A percentile compares a stretch with the other conserved stretches of the same genome.
Evolutionary conservation across 37 sponge, comb jelly and placozoan genomes (phyloP).

Genomic region (Spongilla lacustris): DNA sequence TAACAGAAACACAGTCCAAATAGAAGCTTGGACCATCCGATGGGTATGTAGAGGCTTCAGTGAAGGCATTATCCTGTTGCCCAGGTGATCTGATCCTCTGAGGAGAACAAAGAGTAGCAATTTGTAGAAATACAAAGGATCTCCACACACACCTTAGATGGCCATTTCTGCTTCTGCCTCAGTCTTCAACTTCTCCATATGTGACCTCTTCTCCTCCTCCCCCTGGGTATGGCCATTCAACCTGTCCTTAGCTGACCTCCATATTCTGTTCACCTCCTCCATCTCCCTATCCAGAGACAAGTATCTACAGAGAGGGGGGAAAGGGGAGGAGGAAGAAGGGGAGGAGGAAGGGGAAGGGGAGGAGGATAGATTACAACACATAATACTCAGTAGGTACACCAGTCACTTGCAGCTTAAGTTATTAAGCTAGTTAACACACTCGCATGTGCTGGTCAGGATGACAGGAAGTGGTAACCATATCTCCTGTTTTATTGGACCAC

Average conservation of each 20-base stretch:
- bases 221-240: no score
- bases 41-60: background rate
- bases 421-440: no score
- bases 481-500: background rate
- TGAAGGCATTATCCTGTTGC: background rate
- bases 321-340: no score
- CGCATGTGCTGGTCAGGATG: background rate
- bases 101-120: no score
- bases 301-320: conserved; percentile 50
- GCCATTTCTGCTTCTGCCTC: conserved; percentile 52
- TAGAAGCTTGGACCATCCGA: conserved; percentile 56
- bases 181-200: conserved; percentile 59
- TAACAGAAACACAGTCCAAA: no score
- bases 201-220: conserved; percentile 47
- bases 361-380: no score
- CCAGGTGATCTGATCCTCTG: background rate
- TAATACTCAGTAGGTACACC: no score
- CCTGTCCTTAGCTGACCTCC: conserved; percentile 65
- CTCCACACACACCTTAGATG: conserved; percentile 2
- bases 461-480: background rate
- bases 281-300: conserved; percentile 72
- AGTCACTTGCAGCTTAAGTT: no score
- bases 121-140: no score
- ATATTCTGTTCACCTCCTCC: conserved; percentile 74
- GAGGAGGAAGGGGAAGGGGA: no score